Evolutionary conservation across 2,113 vertebrate species (phyloP).

Genomic region (Thalassoma bifasciatum): DNA sequence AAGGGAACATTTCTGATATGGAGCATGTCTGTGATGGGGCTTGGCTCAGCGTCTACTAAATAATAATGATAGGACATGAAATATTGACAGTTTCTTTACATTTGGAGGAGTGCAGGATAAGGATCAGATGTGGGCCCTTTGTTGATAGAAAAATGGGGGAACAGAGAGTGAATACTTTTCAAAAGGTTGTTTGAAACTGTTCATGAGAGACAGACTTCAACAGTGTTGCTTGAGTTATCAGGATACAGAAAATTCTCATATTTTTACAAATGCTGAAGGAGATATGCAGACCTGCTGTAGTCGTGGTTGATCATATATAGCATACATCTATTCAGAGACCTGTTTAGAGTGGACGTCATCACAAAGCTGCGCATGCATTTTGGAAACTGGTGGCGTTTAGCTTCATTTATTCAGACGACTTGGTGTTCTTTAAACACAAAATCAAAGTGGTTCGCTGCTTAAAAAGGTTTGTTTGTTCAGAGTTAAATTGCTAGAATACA

Average conservation of each 20-base stretch:
- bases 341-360: too few species aligned
- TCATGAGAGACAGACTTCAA: neutral
- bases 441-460: too few species aligned
- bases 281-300: neutral
- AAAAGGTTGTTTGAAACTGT: neutral
- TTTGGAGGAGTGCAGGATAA: constrained; percentile 13
- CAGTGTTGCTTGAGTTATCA: neutral
- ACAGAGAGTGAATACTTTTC: constrained; percentile 2
- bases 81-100: constrained; percentile 35
- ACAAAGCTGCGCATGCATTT: too few species aligned
- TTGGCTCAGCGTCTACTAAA: constrained; percentile 18
- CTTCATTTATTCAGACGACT: too few species aligned
- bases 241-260: neutral
- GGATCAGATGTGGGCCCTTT: neutral
- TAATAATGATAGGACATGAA: constrained; percentile 53
- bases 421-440: too few species aligned
- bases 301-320: neutral
- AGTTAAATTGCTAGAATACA: too few species aligned
- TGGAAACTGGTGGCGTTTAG: too few species aligned
- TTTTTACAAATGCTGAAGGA: neutral
- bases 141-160: neutral
- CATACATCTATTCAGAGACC: too few species aligned
- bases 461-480: too few species aligned
- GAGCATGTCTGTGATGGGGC: constrained; percentile 11
- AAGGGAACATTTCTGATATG: constrained; percentile 18